Evolutionary conservation across 1,140 invertebrate genomes (phyloP).

Genomic region (Brachionus koreanus): DNA sequence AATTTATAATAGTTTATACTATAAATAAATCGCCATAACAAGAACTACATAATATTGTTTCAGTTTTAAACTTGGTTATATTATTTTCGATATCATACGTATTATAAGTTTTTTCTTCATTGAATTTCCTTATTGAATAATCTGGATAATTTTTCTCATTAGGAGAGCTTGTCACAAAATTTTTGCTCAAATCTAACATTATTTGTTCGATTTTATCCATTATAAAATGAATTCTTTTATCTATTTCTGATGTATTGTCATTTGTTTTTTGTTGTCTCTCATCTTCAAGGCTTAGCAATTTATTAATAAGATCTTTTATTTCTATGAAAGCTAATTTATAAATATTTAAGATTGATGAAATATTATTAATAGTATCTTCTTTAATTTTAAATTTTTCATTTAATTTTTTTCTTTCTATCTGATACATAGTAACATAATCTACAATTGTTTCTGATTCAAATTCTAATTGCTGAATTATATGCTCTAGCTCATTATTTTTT

Average conservation of each 20-base stretch:
- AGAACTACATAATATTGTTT: constrained; percentile 15
- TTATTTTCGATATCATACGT: not conserved
- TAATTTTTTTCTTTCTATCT: constrained; percentile 78
- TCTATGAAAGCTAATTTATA: constrained; percentile 28
- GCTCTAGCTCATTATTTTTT: constrained; percentile 84
- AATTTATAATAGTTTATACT: not conserved
- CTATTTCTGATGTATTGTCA: not conserved
- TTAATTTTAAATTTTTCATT: constrained; percentile 77
- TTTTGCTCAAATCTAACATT: not conserved
- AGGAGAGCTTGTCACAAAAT: not conserved
- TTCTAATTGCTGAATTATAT: constrained; percentile 83
- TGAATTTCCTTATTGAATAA: not conserved
- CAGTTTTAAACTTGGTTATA: not conserved
- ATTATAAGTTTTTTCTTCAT: not conserved
- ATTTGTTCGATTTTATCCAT: not conserved
- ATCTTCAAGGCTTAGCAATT: not conserved
- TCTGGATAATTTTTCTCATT: not conserved
- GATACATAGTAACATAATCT: constrained; percentile 88
- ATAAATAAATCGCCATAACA: constrained; percentile 44
- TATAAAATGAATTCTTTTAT: not conserved
- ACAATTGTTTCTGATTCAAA: constrained; percentile 93
- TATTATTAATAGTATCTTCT: constrained; percentile 61
- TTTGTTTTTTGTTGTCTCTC: not conserved
- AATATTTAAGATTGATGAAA: constrained; percentile 3
- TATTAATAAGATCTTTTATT: not conserved